phyloP scores from a whole-genome alignment of 2,113 vertebrate genomes.

The Platichthys stellatus region DNA sequence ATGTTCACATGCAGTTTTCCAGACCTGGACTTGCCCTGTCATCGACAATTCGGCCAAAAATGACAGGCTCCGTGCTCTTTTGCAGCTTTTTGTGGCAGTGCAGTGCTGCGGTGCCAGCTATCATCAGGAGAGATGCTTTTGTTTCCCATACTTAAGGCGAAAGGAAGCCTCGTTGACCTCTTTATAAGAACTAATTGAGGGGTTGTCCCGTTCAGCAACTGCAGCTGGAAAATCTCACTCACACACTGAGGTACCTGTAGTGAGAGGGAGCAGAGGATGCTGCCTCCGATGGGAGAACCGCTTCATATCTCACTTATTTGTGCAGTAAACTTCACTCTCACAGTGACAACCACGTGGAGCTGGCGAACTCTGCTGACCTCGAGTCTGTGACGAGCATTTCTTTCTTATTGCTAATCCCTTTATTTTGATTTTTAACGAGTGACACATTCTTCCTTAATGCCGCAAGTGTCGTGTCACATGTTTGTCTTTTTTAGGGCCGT shows the following conservation, averaged over 20 bases:
- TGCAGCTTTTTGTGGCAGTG: constrained; percentile 19
- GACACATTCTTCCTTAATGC: constrained; percentile 73
- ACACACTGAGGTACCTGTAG: constrained; percentile 31
- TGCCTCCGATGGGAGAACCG: too few relatives aligned
- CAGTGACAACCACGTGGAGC: constrained; percentile 9
- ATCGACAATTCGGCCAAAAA: constrained; percentile 34
- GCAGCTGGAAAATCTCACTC: constrained; percentile 51
- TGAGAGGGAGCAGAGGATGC: constrained; percentile 7
- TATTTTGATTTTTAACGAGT: constrained; percentile 73
- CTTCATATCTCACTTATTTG: constrained; percentile 1
- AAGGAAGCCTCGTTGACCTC: constrained; percentile 36
- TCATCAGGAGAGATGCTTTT: constrained; percentile 44
- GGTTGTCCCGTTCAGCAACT: constrained; percentile 28
- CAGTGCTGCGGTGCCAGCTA: constrained; percentile 17
- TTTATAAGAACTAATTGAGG: constrained; percentile 56
- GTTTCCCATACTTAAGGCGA: constrained; percentile 48
- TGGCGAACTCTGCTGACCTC: constrained; percentile 46
- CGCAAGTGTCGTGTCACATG: constrained; percentile 71
- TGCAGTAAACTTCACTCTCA: not conserved
- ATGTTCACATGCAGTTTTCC: constrained; percentile 36
- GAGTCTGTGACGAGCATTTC: constrained; percentile 45
- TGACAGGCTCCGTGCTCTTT: constrained; percentile 28
- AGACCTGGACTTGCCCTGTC: constrained; percentile 32
- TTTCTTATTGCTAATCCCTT: constrained; percentile 50
- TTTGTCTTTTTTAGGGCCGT: constrained; percentile 53